Evolutionary conservation across 2,888 invertebrate species (phyloP).

Genomic region (Andrena marginata): DNA sequence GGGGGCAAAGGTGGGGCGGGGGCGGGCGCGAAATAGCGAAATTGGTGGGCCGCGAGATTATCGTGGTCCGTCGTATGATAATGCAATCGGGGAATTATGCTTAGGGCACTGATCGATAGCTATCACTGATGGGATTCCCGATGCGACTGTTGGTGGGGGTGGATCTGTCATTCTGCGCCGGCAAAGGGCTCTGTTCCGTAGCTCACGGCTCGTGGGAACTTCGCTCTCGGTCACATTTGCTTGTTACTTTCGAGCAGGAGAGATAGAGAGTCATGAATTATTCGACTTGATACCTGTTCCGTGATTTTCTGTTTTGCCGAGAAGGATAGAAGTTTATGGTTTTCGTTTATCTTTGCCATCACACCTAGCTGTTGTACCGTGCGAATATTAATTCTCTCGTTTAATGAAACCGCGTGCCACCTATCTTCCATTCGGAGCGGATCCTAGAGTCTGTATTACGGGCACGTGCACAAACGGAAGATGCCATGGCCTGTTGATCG

Average conservation of each 20-base stretch:
- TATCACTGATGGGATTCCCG: constrained; percentile 18
- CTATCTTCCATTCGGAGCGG: constrained; percentile 22
- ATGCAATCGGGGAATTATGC: constrained; percentile 44
- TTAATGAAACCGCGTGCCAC: neutral
- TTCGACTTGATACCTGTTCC: too few relatives aligned
- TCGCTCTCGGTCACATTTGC: neutral
- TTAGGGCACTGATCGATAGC: constrained; percentile 23
- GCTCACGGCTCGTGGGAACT: neutral
- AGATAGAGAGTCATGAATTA: too few relatives aligned
- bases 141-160: neutral
- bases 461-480: constrained; percentile 45
- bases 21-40: constrained; percentile 32
- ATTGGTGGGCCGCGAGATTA: constrained; percentile 28
- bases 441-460: constrained; percentile 20
- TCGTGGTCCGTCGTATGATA: constrained; percentile 16
- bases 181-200: neutral
- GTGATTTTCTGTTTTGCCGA: too few relatives aligned
- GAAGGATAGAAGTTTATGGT: too few relatives aligned
- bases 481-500: constrained; percentile 64
- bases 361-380: neutral
- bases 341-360: too few relatives aligned
- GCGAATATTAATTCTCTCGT: neutral
- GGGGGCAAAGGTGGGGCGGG: neutral
- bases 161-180: neutral
- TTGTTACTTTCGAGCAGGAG: too few relatives aligned